Evolutionary conservation across 1,140 invertebrate genomes (phyloP), one percentile per base, ranked within the genome.

Genomic region (Temnothorax longispinosus): DNA sequence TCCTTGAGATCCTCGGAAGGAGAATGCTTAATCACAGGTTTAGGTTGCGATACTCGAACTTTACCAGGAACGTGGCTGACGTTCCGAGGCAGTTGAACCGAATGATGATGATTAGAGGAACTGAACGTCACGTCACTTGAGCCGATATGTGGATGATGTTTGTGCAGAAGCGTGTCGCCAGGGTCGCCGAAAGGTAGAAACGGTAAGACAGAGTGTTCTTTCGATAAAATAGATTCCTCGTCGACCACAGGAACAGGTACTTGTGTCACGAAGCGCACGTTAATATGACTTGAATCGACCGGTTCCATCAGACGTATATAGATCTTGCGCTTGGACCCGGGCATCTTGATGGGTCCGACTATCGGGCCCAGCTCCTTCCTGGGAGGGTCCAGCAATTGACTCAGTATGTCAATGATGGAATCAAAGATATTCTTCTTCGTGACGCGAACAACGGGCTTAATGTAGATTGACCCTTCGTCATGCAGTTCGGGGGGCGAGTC

Each of bases 281-380:
- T 78, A 8, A 93, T 64, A n/a, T 90, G 80, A 13, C 86, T 72
- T 2, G 85, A 35, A 1, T 88, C 75, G 0, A 85, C 13, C 0
- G 90, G 76, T 2, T 92, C 92, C 32, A 91, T 0, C 13, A 90
- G 77, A 0, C 92, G 69, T 4, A 93, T 58, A n/a, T 88, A 93
- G 3, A 93, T 87, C 11, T 90, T 86, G 8, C 87, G 86, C 0
- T 72, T 69, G 0, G 92, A 27, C 0, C 91, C 91, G 0, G 91
- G 90, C 10, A 93, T 67, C 1, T 90, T 32, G 8, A 93, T 86
- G 0, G 92, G 92, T 0, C 92, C 92, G 0, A 93, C 87, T 0
- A 93, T 35, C 4, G 92, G 89, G 0, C 91, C 91, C 2, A 32
- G 58, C 2, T 18, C 65, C 5, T 78, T 60, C 7, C 85, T 85